Percentiles rank a stretch among this genome's conserved stretches.
phyloP scores from a whole-genome alignment of 2,888 invertebrate genomes.

The Dione vanillae region DNA sequence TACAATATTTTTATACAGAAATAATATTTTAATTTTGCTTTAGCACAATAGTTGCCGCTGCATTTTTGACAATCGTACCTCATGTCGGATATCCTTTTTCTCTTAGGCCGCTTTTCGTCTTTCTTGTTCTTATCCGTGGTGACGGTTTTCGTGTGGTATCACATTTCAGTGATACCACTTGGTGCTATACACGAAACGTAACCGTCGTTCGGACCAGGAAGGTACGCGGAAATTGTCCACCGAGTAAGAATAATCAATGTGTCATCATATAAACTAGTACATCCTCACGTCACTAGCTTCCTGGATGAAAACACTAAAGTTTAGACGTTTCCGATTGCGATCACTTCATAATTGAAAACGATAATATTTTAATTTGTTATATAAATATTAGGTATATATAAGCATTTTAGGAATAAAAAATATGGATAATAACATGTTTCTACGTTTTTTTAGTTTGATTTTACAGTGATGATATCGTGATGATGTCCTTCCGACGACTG shows the following conservation, averaged over 20 bases:
- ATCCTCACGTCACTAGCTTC: constrained; percentile 25
- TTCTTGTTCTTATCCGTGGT: constrained; percentile 73
- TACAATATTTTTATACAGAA: too few species aligned
- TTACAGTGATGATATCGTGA: constrained; percentile 50
- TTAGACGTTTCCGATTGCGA: neutral
- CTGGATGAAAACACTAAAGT: constrained; percentile 23
- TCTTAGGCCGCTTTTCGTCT: constrained; percentile 68
- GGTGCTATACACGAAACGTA: constrained; percentile 28
- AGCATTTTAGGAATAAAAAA: neutral
- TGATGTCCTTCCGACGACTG: constrained; percentile 68
- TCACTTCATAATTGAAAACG: constrained; percentile 15
- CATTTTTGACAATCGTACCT: constrained; percentile 60
- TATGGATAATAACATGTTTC: too few species aligned
- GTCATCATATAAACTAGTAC: constrained; percentile 26
- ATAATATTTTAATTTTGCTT: too few species aligned
- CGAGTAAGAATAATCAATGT: constrained; percentile 21
- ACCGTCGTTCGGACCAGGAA: neutral
- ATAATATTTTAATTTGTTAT: neutral
- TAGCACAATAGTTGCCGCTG: neutral
- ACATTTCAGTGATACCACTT: constrained; percentile 79
- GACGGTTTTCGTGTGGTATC: constrained; percentile 71
- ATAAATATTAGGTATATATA: neutral
- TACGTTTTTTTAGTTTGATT: constrained; percentile 30
- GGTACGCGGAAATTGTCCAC: constrained; percentile 19
- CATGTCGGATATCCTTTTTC: constrained; percentile 79